A percentile compares a stretch with the other conserved stretches of the same genome.
Conservation (phyloP, 1,140 invertebrate species). For the Rhyzopertha dominica region DNA sequence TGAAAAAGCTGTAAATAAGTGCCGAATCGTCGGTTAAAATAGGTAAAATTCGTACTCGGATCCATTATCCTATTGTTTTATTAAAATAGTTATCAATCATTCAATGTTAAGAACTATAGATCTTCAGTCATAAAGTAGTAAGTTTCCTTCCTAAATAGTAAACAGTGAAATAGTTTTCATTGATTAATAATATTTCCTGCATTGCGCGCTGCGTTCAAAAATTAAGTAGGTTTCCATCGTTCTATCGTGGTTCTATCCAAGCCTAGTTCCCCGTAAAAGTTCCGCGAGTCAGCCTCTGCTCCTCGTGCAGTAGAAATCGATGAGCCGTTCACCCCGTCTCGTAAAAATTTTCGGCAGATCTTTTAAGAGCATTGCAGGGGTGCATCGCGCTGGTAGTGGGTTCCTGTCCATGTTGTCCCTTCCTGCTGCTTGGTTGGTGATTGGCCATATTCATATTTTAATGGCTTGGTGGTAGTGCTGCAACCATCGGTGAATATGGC, state of each 20-base stretch:
- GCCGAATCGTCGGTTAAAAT: no score
- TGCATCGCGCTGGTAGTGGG: conserved; percentile 33
- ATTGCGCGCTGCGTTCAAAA: no score
- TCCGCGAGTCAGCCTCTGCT: no score
- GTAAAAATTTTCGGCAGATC: conserved; percentile 6
- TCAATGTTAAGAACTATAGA: no score
- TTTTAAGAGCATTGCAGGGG: no score
- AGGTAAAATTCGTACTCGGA: no score
- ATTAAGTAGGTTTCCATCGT: no score
- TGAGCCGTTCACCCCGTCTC: conserved; percentile 24
- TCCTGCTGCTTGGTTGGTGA: conserved; percentile 31
- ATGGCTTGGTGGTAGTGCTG: conserved; percentile 26
- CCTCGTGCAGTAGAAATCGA: conserved; percentile 31
- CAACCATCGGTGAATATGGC: conserved; percentile 34
- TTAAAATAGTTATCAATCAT: no score
- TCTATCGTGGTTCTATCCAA: no score
- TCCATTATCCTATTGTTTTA: no score
- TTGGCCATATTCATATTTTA: conserved; percentile 35
- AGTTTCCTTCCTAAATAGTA: background rate
- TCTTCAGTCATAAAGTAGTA: conserved; percentile 4
- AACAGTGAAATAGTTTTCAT: background rate
- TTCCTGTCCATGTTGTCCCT: conserved; percentile 14
- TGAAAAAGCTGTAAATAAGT: no score
- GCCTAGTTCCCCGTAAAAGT: no score
- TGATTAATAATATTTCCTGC: background rate